Evolutionary conservation across 2,113 vertebrate species (phyloP).

Genomic region (Gadus macrocephalus): DNA sequence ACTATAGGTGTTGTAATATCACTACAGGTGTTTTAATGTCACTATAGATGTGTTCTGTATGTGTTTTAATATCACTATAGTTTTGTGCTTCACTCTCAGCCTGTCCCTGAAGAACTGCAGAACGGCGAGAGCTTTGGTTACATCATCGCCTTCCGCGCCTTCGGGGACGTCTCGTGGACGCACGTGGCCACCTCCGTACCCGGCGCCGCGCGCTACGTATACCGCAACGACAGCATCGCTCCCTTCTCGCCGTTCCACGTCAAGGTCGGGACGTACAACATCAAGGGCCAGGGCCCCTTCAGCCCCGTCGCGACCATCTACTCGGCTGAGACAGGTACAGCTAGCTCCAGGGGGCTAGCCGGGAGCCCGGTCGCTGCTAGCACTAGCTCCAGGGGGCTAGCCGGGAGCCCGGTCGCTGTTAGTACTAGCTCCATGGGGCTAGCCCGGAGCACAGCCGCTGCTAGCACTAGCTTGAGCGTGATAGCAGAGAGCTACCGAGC

Average conservation of each 20-base stretch:
- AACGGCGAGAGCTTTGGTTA: constrained; percentile 94
- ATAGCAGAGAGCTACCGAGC: too few species aligned
- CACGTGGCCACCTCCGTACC: constrained; percentile 86
- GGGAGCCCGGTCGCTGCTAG: too few species aligned
- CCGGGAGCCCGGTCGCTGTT: too few species aligned
- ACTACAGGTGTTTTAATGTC: too few species aligned
- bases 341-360: too few species aligned
- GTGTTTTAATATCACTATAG: constrained; percentile 79
- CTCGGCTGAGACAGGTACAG: constrained; percentile 87
- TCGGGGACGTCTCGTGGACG: constrained; percentile 84
- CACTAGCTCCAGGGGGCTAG: too few species aligned
- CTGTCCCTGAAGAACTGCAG: constrained; percentile 91
- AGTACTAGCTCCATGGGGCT: too few species aligned
- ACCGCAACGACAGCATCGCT: constrained; percentile 87
- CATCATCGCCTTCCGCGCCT: constrained; percentile 87
- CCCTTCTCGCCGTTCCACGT: constrained; percentile 89
- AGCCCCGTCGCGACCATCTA: constrained; percentile 85
- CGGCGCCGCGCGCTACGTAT: constrained; percentile 81
- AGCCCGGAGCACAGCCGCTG: too few species aligned
- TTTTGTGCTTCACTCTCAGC: constrained; percentile 79
- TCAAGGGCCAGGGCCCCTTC: constrained; percentile 90
- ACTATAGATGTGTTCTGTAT: constrained; percentile 54
- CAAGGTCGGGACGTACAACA: constrained; percentile 91
- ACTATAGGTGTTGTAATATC: too few species aligned
- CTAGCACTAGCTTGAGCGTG: too few species aligned